Evolutionary conservation across 2,888 invertebrate genomes (phyloP).

Genomic region (Dioctria linearis): DNA sequence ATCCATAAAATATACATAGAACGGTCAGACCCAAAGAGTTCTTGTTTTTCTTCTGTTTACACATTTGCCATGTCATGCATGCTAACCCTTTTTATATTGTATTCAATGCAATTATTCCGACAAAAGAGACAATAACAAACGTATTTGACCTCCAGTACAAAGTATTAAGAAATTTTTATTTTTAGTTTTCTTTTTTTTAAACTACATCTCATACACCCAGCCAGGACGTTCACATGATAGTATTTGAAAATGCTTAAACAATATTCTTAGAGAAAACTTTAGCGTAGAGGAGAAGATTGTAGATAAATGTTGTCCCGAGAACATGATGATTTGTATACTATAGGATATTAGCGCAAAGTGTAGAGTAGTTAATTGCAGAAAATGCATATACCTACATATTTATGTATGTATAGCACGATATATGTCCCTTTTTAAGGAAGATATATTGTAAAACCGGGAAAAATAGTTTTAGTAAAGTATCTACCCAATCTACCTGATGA

Average conservation of each 20-base stretch:
- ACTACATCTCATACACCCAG: no score
- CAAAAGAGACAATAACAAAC: conserved; percentile 36
- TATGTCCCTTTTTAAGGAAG: background rate
- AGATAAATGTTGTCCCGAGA: conserved; percentile 42
- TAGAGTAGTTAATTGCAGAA: conserved; percentile 27
- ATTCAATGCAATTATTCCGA: background rate
- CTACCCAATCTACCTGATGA: conserved; percentile 23
- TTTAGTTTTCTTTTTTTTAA: background rate
- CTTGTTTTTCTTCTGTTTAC: no score
- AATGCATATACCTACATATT: background rate
- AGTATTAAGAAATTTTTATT: background rate
- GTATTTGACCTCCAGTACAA: conserved; percentile 29
- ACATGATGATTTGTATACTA: conserved; percentile 39
- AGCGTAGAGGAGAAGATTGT: conserved; percentile 7
- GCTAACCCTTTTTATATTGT: background rate
- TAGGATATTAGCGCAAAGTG: conserved; percentile 26
- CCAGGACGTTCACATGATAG: background rate
- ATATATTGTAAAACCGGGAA: background rate
- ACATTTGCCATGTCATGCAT: no score
- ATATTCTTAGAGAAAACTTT: conserved; percentile 10
- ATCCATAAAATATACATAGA: no score
- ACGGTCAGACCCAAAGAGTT: no score
- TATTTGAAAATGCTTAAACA: conserved; percentile 22
- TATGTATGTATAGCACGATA: background rate
- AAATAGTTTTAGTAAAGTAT: conserved; percentile 14